These are phyloP conservation scores for Lissonota sp. DNA, from an alignment of 2,888 invertebrate genomes.

Conservation along the genomic window DNA sequence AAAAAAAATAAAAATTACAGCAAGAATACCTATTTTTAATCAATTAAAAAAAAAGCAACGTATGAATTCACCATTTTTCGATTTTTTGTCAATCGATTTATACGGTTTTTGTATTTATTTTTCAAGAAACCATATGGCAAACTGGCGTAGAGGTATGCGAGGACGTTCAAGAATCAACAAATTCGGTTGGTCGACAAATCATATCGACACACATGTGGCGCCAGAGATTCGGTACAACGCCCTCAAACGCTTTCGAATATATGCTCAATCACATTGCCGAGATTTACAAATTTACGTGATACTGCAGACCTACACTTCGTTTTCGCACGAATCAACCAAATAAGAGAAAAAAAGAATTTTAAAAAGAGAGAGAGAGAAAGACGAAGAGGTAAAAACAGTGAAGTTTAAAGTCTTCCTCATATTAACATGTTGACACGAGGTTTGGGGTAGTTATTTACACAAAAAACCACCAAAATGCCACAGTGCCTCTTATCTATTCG, in stretches of 20 bases:
- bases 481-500: constrained; percentile 52
- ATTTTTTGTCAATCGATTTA: constrained; percentile 78
- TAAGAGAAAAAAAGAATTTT: neutral
- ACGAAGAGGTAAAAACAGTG: neutral
- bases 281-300: constrained; percentile 78
- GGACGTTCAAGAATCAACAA: constrained; percentile 84
- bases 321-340: neutral
- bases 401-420: constrained; percentile 56
- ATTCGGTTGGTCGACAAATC: constrained; percentile 79
- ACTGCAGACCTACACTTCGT: neutral
- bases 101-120: constrained; percentile 68
- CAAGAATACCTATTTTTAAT: too few species aligned
- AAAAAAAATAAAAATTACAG: too few species aligned
- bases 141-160: constrained; percentile 87
- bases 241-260: constrained; percentile 81
- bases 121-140: constrained; percentile 88
- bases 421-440: neutral
- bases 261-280: constrained; percentile 84
- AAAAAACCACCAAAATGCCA: constrained; percentile 21
- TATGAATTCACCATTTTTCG: constrained; percentile 75
- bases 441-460: constrained; percentile 18
- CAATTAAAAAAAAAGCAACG: too few species aligned
- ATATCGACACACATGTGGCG: constrained; percentile 84
- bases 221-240: constrained; percentile 82
- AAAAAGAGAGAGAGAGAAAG: too few species aligned